Evolutionary conservation across 2,888 invertebrate genomes (phyloP).

Genomic region (Chloroclysta siterata): DNA sequence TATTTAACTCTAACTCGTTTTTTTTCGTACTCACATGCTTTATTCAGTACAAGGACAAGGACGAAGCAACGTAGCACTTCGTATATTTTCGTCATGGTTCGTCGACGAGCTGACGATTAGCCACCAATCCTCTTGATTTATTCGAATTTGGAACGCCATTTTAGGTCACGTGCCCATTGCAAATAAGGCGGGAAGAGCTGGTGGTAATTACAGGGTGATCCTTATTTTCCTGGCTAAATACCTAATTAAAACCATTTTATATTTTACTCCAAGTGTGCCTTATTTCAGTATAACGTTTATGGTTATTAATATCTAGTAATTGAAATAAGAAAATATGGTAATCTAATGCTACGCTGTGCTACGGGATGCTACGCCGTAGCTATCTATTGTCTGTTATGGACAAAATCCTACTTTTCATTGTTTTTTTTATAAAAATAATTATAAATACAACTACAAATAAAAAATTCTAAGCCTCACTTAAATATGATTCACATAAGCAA

Average conservation of each 20-base stretch:
- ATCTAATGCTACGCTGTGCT: slow-evolving; percentile 18
- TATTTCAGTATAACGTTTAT: not conserved
- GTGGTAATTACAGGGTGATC: slow-evolving; percentile 52
- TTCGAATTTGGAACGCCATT: slow-evolving; percentile 77
- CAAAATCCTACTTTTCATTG: not conserved
- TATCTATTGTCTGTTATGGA: not conserved
- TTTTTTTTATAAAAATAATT: not conserved
- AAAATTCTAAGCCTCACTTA: too few relatives aligned
- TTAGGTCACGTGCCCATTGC: slow-evolving; percentile 70
- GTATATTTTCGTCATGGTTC: slow-evolving; percentile 45
- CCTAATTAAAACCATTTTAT: not conserved
- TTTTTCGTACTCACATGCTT: too few relatives aligned
- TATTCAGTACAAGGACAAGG: not conserved
- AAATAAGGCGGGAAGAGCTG: slow-evolving; percentile 60
- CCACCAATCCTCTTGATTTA: slow-evolving; percentile 77
- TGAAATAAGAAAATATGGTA: not conserved
- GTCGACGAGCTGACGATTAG: slow-evolving; percentile 63
- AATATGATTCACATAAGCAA: too few relatives aligned
- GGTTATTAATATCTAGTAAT: not conserved
- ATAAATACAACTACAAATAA: too few relatives aligned
- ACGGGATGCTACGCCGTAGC: slow-evolving; percentile 26
- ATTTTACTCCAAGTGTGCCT: not conserved
- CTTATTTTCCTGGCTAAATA: slow-evolving; percentile 6
- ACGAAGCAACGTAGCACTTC: slow-evolving; percentile 7
- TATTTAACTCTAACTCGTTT: too few relatives aligned